Evolutionary conservation across 2,113 vertebrate genomes (phyloP), one percentile per base, ranked within the genome.

Genomic region (Pagrus major): DNA sequence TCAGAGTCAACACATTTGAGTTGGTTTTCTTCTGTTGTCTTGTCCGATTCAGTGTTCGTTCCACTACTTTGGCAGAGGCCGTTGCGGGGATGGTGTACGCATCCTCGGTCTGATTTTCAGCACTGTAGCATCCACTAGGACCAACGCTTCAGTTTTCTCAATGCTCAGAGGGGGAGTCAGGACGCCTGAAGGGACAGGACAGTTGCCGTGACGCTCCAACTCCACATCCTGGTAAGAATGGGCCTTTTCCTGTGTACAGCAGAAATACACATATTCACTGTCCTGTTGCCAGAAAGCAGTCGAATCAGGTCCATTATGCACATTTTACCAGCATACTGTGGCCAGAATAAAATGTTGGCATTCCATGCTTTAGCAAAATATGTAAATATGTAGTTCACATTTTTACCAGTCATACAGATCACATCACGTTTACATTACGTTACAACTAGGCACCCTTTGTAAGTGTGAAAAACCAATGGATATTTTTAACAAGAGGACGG

Each of bases 81-180:
- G 35, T 6, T 56, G 58, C 4, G 78, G 79, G 39, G 88, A 67
- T 1, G 71, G 39, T 2, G 78, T 33, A 0, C 52, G 25, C 80
- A 91, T 89, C 81, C 90, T 86, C 0, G 85, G 78, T 23, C 15
- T 77, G 27, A 91, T 60, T 49, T 84, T 91, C 21, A 73, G 58
- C 16, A 35, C 37, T 0, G 78, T 14, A 0, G 80, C 14, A 0
- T 83, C 84, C 14, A 27, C 18, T 9, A 56, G 61, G 64, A 66
- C 64, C 18, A 14, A 0, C 8, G 84, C 88, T 3, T 94, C 95
- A 0, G 80, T 88, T 66, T 96, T 99, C 93, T 98, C 96, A 52
- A 94, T 96, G 91, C 97, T 99, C 23, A 95, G 96, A 0, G 98
- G 98, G 0, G 98, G 98, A 14, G 98, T 99, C 79, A 99, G 95